Conservation (phyloP, 2,888 invertebrate species). For the Dinocampus coccinellae region DNA sequence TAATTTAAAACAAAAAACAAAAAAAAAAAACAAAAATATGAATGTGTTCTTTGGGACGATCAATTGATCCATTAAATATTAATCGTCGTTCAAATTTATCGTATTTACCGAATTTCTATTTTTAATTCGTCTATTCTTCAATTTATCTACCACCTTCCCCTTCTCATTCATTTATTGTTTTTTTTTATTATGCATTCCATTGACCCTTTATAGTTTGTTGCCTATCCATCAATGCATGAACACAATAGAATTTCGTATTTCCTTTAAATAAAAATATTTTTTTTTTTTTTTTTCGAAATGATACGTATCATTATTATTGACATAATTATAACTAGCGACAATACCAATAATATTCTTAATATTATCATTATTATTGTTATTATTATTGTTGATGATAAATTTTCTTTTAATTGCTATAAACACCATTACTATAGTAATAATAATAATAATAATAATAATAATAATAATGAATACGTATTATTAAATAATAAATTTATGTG, state of each 20-base stretch:
- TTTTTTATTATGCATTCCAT: constrained; percentile 14
- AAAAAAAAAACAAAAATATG: constrained; percentile 39
- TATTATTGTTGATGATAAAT: constrained; percentile 47
- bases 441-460: too few relatives aligned
- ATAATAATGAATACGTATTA: constrained; percentile 60
- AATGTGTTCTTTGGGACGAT: constrained; percentile 33
- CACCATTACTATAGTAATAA: constrained; percentile 64
- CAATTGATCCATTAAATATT: not conserved
- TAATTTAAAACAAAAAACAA: constrained; percentile 27
- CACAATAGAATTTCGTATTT: too few relatives aligned
- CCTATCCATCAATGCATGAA: constrained; percentile 45
- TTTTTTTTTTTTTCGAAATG: constrained; percentile 46
- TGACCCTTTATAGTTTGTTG: constrained; percentile 41
- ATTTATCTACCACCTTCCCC: constrained; percentile 31
- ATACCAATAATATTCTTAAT: constrained; percentile 34
- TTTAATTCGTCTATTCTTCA: not conserved
- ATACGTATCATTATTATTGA: constrained; percentile 48
- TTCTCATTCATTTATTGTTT: constrained; percentile 37
- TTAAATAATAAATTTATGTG: constrained; percentile 52
- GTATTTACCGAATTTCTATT: not conserved
- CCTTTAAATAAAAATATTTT: constrained; percentile 1
- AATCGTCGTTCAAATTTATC: not conserved
- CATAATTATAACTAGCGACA: constrained; percentile 42
- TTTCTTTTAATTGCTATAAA: constrained; percentile 61
- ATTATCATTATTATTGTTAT: constrained; percentile 35